Base-by-base conservation (phyloP, 2,113 vertebrate species). In the Neodontobutis hainanensis region DNA sequence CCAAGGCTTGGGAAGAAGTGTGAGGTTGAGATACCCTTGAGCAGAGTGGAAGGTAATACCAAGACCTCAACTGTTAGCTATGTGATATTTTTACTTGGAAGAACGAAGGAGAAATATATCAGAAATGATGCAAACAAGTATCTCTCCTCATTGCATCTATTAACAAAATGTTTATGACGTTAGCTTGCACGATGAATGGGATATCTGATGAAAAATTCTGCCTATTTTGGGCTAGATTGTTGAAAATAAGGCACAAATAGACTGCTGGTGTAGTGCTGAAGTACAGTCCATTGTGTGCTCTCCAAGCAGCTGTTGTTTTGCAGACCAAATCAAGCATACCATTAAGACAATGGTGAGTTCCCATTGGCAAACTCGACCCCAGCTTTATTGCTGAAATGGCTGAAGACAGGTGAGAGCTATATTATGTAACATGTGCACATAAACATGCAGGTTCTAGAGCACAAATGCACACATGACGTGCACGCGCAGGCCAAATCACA, bases 301-400 rank as follows among this genome's bases (percentile, higher is more conserved):
- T 81, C 42, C 74, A 43, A 81, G 42, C 89, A 87, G 84, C 85
- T 90, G 89, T 85, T 88, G 89, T 89, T 90, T 85, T 87, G 77
- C 14, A 36, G 47, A 68, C 58, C 53, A 77, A 78, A 83, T 49
- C 57, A 60, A 79, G 76, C 16, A 0, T n/a, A 64, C 73, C 61
- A 75, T 66, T 73, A 78, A 76, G 63, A 80, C 49, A 3, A 61
- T 35, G 2, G 57, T 77, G 76, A 55, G 50, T 70, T 78, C 64
- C 61, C 65, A 68, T 50, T 68, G 62, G 68, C 74, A 64, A 65
- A 56, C 70, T 71, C 70, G 75, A 63, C 53, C 51, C 51, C 61
- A 34, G 45, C 42, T 53, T 65, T 72, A 77, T 82, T 69, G 70
- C 77, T 43, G 55, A 80, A 84, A 90, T 61, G 69, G 65, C 62